Evolutionary conservation across 2,797 vertebrate species (phyloP).

Genomic region (Hybognathus amarus): DNA sequence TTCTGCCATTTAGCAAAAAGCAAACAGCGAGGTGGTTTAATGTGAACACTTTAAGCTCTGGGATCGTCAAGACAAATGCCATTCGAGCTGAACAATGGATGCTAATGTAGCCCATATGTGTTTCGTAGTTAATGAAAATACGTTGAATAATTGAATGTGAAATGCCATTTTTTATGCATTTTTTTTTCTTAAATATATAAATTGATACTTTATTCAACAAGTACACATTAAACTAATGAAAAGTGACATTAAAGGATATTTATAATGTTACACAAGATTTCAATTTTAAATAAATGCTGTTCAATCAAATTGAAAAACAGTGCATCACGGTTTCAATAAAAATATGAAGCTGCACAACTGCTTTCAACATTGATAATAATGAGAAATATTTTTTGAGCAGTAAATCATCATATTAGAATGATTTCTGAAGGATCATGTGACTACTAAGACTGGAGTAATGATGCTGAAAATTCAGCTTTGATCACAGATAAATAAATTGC

Average conservation of each 20-base stretch:
- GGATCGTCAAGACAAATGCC: neutral
- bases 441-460: neutral
- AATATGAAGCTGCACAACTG: too few species aligned
- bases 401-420: neutral
- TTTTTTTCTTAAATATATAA: neutral
- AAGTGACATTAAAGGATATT: neutral
- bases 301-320: neutral
- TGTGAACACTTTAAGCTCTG: neutral
- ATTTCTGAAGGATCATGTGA: neutral
- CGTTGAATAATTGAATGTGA: neutral
- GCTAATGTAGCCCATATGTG: neutral
- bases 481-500: neutral
- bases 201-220: neutral
- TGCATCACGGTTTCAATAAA: too few species aligned
- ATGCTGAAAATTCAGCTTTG: neutral
- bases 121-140: neutral
- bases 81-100: neutral
- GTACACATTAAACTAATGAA: neutral
- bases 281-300: neutral
- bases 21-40: neutral
- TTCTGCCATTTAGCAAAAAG: neutral
- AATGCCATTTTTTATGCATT: too few species aligned
- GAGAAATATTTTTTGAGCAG: neutral
- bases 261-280: neutral
- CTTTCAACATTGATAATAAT: neutral